phyloP scores from a whole-genome alignment of 2,113 vertebrate species.

The Trochalopteron elliotii region DNA sequence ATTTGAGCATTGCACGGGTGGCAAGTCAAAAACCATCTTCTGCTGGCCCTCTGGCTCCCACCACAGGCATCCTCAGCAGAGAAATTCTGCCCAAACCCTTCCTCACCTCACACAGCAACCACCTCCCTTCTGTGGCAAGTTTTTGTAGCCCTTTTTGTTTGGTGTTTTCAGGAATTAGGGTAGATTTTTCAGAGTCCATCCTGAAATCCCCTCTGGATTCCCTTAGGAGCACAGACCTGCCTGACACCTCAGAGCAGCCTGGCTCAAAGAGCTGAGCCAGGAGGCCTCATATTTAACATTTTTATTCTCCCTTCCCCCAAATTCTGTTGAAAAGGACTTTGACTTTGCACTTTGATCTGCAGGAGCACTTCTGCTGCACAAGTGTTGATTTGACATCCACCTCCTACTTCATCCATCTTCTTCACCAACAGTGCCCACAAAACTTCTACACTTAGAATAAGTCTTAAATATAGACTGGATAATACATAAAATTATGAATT shows the following conservation, averaged over 20 bases:
- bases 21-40: not conserved
- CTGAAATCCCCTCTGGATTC: not conserved
- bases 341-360: not conserved
- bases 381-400: not conserved
- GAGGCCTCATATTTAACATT: not conserved
- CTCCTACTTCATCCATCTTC: not conserved
- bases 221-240: fast-evolving
- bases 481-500: not conserved
- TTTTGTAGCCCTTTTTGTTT: not conserved
- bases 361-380: not conserved
- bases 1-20: not conserved
- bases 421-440: not conserved
- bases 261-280: not conserved
- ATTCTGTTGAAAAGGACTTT: not conserved
- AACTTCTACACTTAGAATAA: not conserved
- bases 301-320: not conserved
- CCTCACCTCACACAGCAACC: not conserved
- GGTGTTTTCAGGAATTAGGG: not conserved
- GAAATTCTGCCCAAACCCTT: not conserved
- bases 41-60: not conserved
- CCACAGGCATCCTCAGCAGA: not conserved
- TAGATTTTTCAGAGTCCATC: not conserved
- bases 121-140: not conserved
- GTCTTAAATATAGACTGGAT: not conserved
- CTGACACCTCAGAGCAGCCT: not conserved